Evolutionary conservation across 2,888 invertebrate genomes (phyloP), one percentile per base, ranked within the genome.

Genomic region (Plagodis dolabraria): DNA sequence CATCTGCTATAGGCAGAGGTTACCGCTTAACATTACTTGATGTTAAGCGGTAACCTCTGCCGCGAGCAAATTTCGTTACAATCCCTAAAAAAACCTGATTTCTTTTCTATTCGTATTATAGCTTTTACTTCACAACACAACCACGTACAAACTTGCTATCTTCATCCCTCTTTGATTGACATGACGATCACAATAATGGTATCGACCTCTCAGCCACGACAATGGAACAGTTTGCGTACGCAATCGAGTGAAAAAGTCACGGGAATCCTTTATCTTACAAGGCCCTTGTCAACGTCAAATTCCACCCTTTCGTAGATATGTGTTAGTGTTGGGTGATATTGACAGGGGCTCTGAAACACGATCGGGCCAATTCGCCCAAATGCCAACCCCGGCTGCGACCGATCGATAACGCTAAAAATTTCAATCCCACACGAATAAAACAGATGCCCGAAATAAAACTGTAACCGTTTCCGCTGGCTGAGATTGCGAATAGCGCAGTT

Each of bases 261-360:
- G 61, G 54, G 55, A 66, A 65, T 62, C 55, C 60, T 63, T 55
- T 68, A 65, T 64, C 62, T 63, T 52, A 56, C 64, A 55, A 59
- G 50, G 55, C 69, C 70, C 66, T 64, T 74, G 68, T 78, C 77
- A 79, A 72, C 55, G 73, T 75, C 77, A 73, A 57, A 68, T 63
- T 63, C 62, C 64, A 53, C 63, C 67, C 67, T 58, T 63, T 63
- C 45, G 51, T 50, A 55, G 69, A 67, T 65, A 65, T 59, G 63
- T 61, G 60, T 57, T 46, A 63, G 60, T 69, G 67, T 62, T 60
- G 65, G 35, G 64, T 61, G 69, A 70, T 74, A 77, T 75, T 76
- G 75, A 75, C 71, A 70, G 61, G 73, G 72, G 74, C 70, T 70
- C 63, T 70, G 63, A 68, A 67, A 56, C 33, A 60, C 60, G 55